Base-by-base conservation (phyloP, 1,140 invertebrate species). In the Conus ventricosus region DNA sequence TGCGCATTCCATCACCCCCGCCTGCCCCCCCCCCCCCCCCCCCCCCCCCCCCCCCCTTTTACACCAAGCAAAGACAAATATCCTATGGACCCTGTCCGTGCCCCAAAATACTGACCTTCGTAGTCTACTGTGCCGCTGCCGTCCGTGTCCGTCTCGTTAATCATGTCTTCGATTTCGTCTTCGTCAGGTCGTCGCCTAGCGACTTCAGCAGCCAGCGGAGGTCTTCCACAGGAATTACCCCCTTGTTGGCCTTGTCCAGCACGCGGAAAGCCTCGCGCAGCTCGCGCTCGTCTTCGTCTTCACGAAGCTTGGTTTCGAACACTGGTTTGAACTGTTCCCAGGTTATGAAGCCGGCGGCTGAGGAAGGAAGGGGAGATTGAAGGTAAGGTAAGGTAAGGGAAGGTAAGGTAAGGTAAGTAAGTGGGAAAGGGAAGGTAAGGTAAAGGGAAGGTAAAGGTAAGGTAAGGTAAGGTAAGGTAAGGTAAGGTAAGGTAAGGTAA, bases 101-200 rank as follows among this genome's bases (percentile, higher is more conserved):
- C n/a, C 82, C 39, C 7, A 71, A 13, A 17, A 15, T n/a, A 60
- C 51, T 87, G 92, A 95, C 95, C 95, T 92, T 95, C 94, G 89
- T 95, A 95, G 91, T 95, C 95, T 85, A 95, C 95, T 60, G 94
- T 95, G 84, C 95, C 95, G 78, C 94, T 95, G 80, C 95, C 95
- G 87, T 95, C 95, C 20, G 94, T 95, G 90, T 95, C 95, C 23
- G 95, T 95, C 88, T 95, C 95, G 4, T 91, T 89, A 86, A 95
- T 95, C 94, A 95, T 95, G 90, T 95, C 94, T 51, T 95, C 95
- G 87, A 95, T 94, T 92, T 95, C 95, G 51, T 95, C 94, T 82
- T 95, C 95, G 94, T 94, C 78, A 95, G 91, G 89, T 95, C 95
- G 87, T 95, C 95, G 82, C 94, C 95, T 85, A 95, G 91, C 87